Evolutionary conservation across 2,797 vertebrate species (phyloP).

Genomic region (Callimico goeldii): DNA sequence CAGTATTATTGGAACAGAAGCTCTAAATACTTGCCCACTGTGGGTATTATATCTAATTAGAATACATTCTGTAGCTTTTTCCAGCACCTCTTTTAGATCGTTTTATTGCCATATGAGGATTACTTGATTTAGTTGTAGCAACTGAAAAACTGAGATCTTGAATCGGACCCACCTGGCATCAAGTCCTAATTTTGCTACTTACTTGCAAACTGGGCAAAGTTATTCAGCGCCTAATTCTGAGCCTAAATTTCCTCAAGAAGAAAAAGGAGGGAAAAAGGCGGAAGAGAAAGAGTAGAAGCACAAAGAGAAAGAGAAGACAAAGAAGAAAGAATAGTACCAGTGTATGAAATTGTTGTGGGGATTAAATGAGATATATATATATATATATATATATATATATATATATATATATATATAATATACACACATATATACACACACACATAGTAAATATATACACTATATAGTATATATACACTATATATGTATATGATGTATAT

Average conservation of each 20-base stretch:
- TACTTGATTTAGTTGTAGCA: not conserved
- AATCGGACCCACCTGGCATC: not conserved
- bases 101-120: not conserved
- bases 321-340: not conserved
- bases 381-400: no score
- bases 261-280: not conserved
- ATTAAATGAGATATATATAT: not conserved
- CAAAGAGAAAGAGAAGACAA: not conserved
- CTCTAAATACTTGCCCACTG: not conserved
- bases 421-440: no score
- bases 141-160: not conserved
- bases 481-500: no score
- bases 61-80: not conserved
- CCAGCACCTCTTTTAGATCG: not conserved
- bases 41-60: not conserved
- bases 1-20: not conserved
- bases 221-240: not conserved
- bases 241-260: not conserved
- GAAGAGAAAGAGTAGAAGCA: not conserved
- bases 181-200: not conserved
- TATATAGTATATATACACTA: no score
- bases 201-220: not conserved
- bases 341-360: not conserved
- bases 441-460: no score
- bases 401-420: no score